Base-by-base conservation (phyloP, 2,888 invertebrate genomes). In the Diachrysia chrysitis region DNA sequence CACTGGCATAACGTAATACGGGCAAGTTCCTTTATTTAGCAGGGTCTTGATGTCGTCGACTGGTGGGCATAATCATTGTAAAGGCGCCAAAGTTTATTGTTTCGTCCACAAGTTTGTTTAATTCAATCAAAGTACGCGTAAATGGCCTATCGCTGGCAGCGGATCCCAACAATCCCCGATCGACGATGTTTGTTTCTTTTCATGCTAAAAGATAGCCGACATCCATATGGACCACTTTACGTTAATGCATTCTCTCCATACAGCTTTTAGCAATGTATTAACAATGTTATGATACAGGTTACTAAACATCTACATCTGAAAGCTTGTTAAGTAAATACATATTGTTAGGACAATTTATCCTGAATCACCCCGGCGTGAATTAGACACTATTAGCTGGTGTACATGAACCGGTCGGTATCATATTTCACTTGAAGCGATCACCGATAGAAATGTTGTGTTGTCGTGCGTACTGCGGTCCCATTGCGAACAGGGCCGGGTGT, bases 141-240 rank as follows among this genome's bases (percentile, higher is more conserved):
- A 77, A 73, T 69, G 61, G 17, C 48, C 56, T 56, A 69, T 48
- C 66, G 53, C 57, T 66, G 63, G 67, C 54, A 53, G 23, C 54
- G 69, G 56, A 60, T 65, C 66, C 58, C 67, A 65, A 62, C 78
- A 68, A 66, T 67, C 51, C 48, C 48, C 17, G 48, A 51, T 51
- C 54, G 14, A 12, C 42, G 21, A 53, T 66, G 66, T 70, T 71
- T 78, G 66, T 78, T 73, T 81, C 69, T 76, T 73, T 78, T 70
- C 66, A 58, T 21, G 71, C 56, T 78, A 76, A 76, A 75, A 66
- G 59, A 71, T 71, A 48, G 42, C 73, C 54, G 70, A 56, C 66
- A 66, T 65, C 79, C 79, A 77, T 79, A 80, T 77, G 81, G 70
- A 63, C 53, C 70, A 71, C 66, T 74, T 81, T 58, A 74, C 66